Evolutionary conservation across 2,113 vertebrate genomes (phyloP).

Genomic region (rabbit (Oryctolagus cuniculus)): DNA sequence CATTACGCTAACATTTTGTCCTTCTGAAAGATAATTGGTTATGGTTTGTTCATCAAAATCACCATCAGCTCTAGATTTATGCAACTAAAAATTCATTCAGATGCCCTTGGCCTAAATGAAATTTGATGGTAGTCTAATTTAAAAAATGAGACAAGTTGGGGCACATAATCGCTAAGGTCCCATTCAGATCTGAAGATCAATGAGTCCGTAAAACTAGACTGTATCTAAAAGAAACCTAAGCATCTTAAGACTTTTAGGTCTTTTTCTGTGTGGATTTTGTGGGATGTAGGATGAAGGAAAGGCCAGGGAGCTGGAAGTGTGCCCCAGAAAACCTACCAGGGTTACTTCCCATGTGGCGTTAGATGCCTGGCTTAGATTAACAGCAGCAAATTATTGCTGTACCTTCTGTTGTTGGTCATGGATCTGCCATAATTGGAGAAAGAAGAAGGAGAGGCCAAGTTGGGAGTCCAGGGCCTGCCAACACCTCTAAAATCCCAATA

Average conservation of each 20-base stretch:
- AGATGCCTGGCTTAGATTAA: neutral
- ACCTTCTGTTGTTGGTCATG: neutral
- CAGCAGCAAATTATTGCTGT: neutral
- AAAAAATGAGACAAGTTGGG: slow-evolving; percentile 4
- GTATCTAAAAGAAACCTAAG: neutral
- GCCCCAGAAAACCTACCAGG: too few species aligned
- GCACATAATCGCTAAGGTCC: neutral
- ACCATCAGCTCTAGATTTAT: neutral
- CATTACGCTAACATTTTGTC: neutral
- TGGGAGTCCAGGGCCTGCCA: neutral
- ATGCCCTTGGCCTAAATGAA: neutral
- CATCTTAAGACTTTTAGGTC: neutral
- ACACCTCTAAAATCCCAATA: neutral
- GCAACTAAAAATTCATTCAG: neutral
- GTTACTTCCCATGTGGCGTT: neutral
- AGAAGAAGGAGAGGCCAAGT: neutral
- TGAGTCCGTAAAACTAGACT: neutral
- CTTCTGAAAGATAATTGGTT: slow-evolving; percentile 33
- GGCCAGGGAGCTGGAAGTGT: neutral
- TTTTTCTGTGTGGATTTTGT: neutral
- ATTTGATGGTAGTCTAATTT: slow-evolving; percentile 21
- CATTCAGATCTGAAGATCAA: slow-evolving; percentile 18
- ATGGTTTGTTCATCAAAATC: slow-evolving; percentile 43
- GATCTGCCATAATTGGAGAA: neutral
- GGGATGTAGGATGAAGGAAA: neutral